Evolutionary conservation across 2,888 invertebrate species (phyloP).

Genomic region (Yponomeuta malinellus): DNA sequence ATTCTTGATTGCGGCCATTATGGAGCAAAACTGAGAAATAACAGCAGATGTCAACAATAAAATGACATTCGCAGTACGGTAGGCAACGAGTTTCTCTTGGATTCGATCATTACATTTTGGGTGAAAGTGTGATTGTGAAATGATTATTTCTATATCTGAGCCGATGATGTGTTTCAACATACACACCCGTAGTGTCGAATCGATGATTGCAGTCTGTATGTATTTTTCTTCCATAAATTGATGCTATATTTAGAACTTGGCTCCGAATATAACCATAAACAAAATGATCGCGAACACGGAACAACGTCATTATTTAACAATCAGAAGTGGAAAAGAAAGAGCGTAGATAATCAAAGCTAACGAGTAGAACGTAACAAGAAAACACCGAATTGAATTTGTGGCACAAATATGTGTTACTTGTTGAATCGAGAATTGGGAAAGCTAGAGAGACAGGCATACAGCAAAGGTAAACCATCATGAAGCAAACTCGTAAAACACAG

Average conservation of each 20-base stretch:
- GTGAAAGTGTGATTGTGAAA: slow-evolving; percentile 2
- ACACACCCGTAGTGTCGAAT: not conserved
- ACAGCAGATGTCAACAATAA: not conserved
- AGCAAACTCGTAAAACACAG: slow-evolving; percentile 23
- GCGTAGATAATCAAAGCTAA: slow-evolving; percentile 3
- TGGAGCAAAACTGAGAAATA: slow-evolving; percentile 26
- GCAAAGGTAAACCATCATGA: not conserved
- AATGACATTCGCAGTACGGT: not conserved
- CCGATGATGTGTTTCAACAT: not conserved
- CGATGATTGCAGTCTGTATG: not conserved
- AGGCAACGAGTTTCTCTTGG: slow-evolving; percentile 10
- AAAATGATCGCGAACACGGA: slow-evolving; percentile 6
- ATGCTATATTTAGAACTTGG: not conserved
- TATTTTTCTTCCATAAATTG: not conserved
- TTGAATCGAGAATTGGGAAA: slow-evolving; percentile 12
- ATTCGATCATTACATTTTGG: slow-evolving; percentile 3
- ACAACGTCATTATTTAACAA: slow-evolving; percentile 10
- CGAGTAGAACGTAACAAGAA: slow-evolving; percentile 14
- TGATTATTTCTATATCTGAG: not conserved
- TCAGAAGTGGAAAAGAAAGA: slow-evolving; percentile 6
- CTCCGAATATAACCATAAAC: slow-evolving; percentile 1
- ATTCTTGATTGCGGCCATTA: slow-evolving; percentile 29
- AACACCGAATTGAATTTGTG: slow-evolving; percentile 16
- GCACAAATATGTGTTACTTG: slow-evolving; percentile 8
- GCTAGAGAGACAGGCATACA: not conserved